These are phyloP conservation scores for Promerops cafer DNA, from an alignment of 2,113 vertebrate species.

Conservation along the genomic window DNA sequence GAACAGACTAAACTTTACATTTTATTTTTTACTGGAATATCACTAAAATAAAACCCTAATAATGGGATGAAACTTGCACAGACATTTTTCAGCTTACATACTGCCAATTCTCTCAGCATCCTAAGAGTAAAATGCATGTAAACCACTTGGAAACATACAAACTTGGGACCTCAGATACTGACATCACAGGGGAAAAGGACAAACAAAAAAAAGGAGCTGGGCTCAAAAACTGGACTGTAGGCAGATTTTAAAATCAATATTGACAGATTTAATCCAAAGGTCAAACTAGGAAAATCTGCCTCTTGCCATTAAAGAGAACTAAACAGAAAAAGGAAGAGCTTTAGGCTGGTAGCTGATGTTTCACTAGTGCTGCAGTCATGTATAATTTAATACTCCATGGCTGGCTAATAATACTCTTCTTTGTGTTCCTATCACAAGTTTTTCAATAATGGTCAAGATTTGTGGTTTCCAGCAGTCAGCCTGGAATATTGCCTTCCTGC, in stretches of 20 bases:
- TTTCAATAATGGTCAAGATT: background rate
- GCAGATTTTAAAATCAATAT: background rate
- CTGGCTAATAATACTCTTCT: background rate
- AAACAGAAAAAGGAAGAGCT: slow-evolving; percentile 1
- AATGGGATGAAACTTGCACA: background rate
- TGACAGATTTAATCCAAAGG: slow-evolving; percentile 3
- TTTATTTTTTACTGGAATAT: background rate
- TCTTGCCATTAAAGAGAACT: background rate
- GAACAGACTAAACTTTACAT: background rate
- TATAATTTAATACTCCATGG: slow-evolving; percentile 24
- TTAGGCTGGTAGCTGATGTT: background rate
- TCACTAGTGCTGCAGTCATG: background rate
- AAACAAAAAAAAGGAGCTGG: background rate
- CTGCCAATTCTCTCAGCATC: background rate
- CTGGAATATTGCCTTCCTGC: background rate
- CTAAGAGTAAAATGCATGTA: background rate
- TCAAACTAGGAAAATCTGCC: background rate
- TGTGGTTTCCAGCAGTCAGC: background rate
- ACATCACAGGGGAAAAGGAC: background rate
- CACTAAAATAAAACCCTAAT: background rate
- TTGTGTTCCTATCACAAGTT: background rate
- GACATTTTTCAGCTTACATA: background rate
- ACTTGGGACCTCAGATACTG: background rate
- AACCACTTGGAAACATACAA: background rate
- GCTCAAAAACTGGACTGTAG: background rate